Evolutionary conservation across 1,140 invertebrate genomes (phyloP).

Genomic region (Bombus polaris): DNA sequence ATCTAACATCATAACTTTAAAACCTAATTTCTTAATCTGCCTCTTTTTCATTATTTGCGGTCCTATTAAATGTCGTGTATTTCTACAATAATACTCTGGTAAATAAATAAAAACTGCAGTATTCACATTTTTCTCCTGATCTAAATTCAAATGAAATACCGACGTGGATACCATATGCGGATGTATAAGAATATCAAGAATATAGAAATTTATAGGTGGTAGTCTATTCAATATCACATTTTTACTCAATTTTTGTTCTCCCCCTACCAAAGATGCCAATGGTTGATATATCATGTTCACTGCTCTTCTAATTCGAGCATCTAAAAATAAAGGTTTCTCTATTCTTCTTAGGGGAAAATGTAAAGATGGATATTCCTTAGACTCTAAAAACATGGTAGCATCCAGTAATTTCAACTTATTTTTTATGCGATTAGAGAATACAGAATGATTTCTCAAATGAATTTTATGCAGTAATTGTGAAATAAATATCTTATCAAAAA

Average conservation of each 20-base stretch:
- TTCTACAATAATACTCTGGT: conserved; percentile 86
- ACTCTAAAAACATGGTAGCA: conserved; percentile 86
- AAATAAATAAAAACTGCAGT: conserved; percentile 85
- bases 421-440: conserved; percentile 69
- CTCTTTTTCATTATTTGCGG: conserved; percentile 85
- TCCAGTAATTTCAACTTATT: conserved; percentile 86
- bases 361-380: conserved; percentile 84
- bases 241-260: conserved; percentile 80
- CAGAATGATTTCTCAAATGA: conserved; percentile 76
- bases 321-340: conserved; percentile 69
- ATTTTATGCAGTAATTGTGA: conserved; percentile 86
- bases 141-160: conserved; percentile 80
- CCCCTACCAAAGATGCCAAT: conserved; percentile 80
- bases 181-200: conserved; percentile 86
- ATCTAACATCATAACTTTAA: conserved; percentile 85
- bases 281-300: conserved; percentile 81
- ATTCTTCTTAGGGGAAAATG: conserved; percentile 83
- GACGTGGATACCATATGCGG: conserved; percentile 73
- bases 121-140: conserved; percentile 77
- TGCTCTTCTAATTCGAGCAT: conserved; percentile 83
- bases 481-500: conserved; percentile 85
- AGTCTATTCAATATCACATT: conserved; percentile 83
- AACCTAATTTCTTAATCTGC: conserved; percentile 85
- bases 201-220: conserved; percentile 84
- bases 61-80: conserved; percentile 83